Conservation (phyloP, 2,888 invertebrate genomes). For the Acleris sparsana region DNA sequence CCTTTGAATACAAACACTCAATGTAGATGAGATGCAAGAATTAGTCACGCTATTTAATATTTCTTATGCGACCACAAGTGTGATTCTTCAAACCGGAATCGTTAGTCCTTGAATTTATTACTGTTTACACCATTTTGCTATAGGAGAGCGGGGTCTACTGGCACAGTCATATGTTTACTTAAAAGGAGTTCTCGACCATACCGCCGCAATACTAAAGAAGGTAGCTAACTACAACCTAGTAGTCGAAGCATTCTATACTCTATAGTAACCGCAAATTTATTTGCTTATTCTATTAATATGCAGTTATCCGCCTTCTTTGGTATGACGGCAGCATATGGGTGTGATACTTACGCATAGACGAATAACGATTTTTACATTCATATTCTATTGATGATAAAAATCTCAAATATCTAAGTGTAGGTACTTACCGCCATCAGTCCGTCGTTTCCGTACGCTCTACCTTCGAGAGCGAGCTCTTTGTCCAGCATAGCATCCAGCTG, state of each 20-base stretch:
- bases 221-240: too few relatives aligned
- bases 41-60: conserved; percentile 33
- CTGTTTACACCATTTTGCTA: not conserved
- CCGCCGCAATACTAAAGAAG: too few relatives aligned
- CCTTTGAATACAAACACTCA: conserved; percentile 34
- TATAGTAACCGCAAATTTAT: too few relatives aligned
- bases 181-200: too few relatives aligned
- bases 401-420: conserved; percentile 11
- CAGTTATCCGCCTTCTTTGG: too few relatives aligned
- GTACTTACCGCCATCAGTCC: conserved; percentile 88
- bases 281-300: too few relatives aligned
- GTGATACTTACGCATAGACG: too few relatives aligned
- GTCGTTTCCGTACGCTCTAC: conserved; percentile 84
- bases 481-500: conserved; percentile 87
- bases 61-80: conserved; percentile 19
- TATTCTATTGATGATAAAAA: too few relatives aligned
- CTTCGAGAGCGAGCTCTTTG: conserved; percentile 87
- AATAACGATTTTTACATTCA: too few relatives aligned
- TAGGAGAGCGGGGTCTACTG: not conserved
- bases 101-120: conserved; percentile 16
- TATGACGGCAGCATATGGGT: too few relatives aligned
- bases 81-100: conserved; percentile 19
- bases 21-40: conserved; percentile 30
- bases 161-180: too few relatives aligned
- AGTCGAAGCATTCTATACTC: too few relatives aligned